Conservation (phyloP, 2,888 invertebrate genomes). For the Drosophila nr. perissopoda region DNA sequence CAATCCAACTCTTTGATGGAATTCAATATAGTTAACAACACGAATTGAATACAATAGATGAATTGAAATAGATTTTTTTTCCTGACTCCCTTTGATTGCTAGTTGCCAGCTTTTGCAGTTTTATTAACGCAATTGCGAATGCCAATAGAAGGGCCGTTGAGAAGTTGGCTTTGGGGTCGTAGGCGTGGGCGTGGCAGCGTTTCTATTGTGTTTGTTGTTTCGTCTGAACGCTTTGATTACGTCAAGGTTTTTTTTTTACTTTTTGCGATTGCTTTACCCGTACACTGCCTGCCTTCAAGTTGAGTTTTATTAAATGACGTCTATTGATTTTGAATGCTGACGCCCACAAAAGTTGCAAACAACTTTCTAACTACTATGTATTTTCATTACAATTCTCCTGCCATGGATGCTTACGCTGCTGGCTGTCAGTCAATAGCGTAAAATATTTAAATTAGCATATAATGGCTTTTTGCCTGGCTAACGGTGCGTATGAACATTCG, state of each 20-base stretch:
- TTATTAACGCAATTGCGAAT: conserved; percentile 63
- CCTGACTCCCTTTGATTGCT: conserved; percentile 59
- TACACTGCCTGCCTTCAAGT: conserved; percentile 31
- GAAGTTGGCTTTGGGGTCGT: neutral
- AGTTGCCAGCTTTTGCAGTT: conserved; percentile 39
- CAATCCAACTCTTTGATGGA: neutral
- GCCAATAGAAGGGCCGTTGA: conserved; percentile 13
- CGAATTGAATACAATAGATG: conserved; percentile 39
- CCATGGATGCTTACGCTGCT: conserved; percentile 8
- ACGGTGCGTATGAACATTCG: conserved; percentile 44
- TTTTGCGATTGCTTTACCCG: conserved; percentile 45
- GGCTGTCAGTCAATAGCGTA: conserved; percentile 45
- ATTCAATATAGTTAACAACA: conserved; percentile 19
- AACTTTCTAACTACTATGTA: conserved; percentile 55
- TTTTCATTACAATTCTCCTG: conserved; percentile 70
- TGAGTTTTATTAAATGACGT: conserved; percentile 70
- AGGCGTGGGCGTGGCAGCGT: neutral
- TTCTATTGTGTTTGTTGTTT: conserved; percentile 40
- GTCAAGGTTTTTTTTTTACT: conserved; percentile 54
- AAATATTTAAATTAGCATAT: conserved; percentile 70
- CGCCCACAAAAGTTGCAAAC: conserved; percentile 59
- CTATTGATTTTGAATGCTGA: conserved; percentile 61
- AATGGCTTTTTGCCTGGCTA: conserved; percentile 44
- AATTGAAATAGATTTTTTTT: conserved; percentile 41
- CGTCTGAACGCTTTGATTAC: conserved; percentile 55